Evolutionary conservation across 2,888 invertebrate genomes (phyloP).

Genomic region (Amphipyra berbera): DNA sequence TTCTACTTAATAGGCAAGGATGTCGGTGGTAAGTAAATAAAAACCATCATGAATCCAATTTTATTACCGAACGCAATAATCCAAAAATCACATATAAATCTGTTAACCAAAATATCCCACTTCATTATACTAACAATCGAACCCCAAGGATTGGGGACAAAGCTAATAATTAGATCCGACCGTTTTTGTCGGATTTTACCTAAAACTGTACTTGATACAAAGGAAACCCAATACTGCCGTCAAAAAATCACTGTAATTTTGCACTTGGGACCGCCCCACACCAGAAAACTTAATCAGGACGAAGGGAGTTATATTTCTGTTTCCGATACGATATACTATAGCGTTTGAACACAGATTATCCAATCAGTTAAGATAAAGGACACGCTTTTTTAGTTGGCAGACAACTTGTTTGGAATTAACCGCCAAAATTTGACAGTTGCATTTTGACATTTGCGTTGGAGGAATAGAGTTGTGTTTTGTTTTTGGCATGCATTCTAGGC

Average conservation of each 20-base stretch:
- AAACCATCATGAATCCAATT: slow-evolving; percentile 47
- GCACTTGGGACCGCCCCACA: slow-evolving; percentile 77
- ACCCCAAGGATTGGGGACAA: slow-evolving; percentile 73
- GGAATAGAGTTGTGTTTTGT: slow-evolving; percentile 66
- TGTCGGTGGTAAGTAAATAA: slow-evolving; percentile 5
- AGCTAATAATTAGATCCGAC: slow-evolving; percentile 85
- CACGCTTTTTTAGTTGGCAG: slow-evolving; percentile 81
- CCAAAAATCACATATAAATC: slow-evolving; percentile 74
- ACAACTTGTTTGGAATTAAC: slow-evolving; percentile 64
- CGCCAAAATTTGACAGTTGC: slow-evolving; percentile 69
- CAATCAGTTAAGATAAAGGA: slow-evolving; percentile 90
- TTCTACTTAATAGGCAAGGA: too few relatives aligned
- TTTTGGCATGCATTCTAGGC: slow-evolving; percentile 41
- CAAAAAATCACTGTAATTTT: slow-evolving; percentile 88
- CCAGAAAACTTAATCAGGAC: slow-evolving; percentile 87
- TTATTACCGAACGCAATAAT: slow-evolving; percentile 67
- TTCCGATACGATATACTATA: slow-evolving; percentile 88
- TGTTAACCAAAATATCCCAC: slow-evolving; percentile 71
- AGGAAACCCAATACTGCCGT: slow-evolving; percentile 80
- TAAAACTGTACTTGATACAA: slow-evolving; percentile 79
- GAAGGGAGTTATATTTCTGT: slow-evolving; percentile 85
- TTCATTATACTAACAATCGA: slow-evolving; percentile 63
- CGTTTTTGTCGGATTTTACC: slow-evolving; percentile 83
- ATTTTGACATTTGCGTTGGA: slow-evolving; percentile 65
- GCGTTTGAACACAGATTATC: slow-evolving; percentile 89